Conservation (phyloP, 2,888 invertebrate species). For the Halictus ligatus region DNA sequence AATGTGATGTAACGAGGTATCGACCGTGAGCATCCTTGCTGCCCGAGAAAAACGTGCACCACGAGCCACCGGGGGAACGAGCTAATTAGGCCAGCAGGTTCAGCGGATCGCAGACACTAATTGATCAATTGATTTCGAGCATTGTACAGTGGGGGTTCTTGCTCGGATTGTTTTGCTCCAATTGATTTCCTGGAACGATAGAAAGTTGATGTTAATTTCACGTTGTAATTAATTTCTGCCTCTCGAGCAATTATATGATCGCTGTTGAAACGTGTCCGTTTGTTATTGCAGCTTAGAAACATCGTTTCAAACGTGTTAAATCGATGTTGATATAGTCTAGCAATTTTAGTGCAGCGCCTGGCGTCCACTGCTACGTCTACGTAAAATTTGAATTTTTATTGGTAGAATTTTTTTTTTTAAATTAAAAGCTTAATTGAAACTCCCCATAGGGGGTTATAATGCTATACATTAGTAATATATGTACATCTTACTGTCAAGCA, state of each 20-base stretch:
- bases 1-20: slow-evolving; percentile 38
- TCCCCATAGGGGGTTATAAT: no score
- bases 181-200: slow-evolving; percentile 2
- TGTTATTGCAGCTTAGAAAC: not conserved
- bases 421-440: no score
- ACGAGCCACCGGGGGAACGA: not conserved
- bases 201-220: not conserved
- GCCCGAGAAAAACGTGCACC: slow-evolving; percentile 1
- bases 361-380: no score
- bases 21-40: slow-evolving; percentile 21
- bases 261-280: not conserved
- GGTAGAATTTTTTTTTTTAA: no score
- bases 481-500: no score
- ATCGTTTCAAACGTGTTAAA: no score
- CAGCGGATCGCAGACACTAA: not conserved
- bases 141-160: not conserved
- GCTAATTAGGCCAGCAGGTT: slow-evolving; percentile 31
- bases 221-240: not conserved
- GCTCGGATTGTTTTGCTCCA: not conserved
- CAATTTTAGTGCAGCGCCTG: no score
- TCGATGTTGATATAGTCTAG: no score
- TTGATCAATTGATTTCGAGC: slow-evolving; percentile 13
- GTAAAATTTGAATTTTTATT: no score
- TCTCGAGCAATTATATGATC: not conserved
- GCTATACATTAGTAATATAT: no score